phyloP scores from a whole-genome alignment of 2,888 invertebrate species.

The Mamestra brassicae region DNA sequence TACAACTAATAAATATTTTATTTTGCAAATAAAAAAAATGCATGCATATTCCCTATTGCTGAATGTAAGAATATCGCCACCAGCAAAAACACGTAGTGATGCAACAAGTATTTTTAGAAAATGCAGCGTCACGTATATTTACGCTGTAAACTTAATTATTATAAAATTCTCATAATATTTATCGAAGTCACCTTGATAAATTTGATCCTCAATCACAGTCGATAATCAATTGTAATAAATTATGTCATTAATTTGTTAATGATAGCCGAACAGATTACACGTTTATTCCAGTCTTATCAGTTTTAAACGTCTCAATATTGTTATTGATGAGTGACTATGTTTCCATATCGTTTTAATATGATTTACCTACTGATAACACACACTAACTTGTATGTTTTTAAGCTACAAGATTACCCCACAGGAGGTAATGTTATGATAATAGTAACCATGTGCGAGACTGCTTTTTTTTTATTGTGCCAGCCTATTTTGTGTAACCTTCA shows the following conservation, averaged over 20 bases:
- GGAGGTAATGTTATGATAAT: constrained; percentile 10
- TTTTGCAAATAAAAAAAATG: no score
- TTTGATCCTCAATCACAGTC: constrained; percentile 38
- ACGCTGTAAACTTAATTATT: background rate
- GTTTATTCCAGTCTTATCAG: constrained; percentile 35
- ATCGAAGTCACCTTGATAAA: constrained; percentile 30
- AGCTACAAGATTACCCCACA: constrained; percentile 21
- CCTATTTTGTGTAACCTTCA: background rate
- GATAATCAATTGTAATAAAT: constrained; percentile 37
- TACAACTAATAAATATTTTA: no score
- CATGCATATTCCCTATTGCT: background rate
- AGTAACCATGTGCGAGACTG: background rate
- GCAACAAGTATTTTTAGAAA: background rate
- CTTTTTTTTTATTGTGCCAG: background rate
- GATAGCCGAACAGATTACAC: constrained; percentile 42
- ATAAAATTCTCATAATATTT: background rate
- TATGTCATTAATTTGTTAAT: constrained; percentile 36
- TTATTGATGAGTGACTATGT: constrained; percentile 49
- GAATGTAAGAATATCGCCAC: background rate
- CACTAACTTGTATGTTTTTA: constrained; percentile 13
- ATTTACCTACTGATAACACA: constrained; percentile 45
- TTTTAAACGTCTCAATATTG: constrained; percentile 41
- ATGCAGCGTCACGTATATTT: background rate
- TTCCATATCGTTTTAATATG: constrained; percentile 45
- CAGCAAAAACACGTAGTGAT: background rate